Evolutionary conservation across 2,797 vertebrate species (phyloP), one percentile per base, ranked within the genome.

Genomic region (Ispidina lecontei): DNA sequence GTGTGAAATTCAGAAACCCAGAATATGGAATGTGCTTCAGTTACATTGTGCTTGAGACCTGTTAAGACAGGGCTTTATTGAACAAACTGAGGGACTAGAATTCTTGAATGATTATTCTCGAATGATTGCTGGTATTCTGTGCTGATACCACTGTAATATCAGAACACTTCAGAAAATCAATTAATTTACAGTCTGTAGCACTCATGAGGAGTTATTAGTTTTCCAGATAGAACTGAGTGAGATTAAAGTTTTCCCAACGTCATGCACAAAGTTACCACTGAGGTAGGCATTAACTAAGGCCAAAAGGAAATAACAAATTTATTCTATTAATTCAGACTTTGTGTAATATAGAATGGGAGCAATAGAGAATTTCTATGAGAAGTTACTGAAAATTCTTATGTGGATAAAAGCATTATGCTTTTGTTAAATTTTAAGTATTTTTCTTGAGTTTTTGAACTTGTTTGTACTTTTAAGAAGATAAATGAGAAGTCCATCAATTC

Each of bases 221-320:
- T 94, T 83, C 60, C 60, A 79, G 58, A 39, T 37, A 87, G 74
- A 93, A 71, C 41, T 75, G 41, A 58, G 33, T 87, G 22, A 87
- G 89, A 93, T 83, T 91, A 79, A 95, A 63, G 60, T 91, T 91
- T 81, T 86, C 79, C 64, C 88, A 90, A 92, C 72, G 85, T 90
- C 46, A 39, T 59, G 20, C 8, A 15, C 18, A 68, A 83, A 70
- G 73, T 86, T 75, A 31, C 31, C 49, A 14, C 55, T 37, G 47
- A 94, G 46, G 44, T 26, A 92, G 55, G 10, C 10, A 51, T 25
- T 84, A 70, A 90, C 47, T 63, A 73, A 35, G 86, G 31, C 18
- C 39, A 75, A 86, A 83, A 81, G 39, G 23, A 88, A 75, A 78
- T 70, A 0, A 72, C 6, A 20, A 31, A 75, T 68, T 87, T 83